Conservation (phyloP, 2,797 vertebrate species). For the Molossus alvarezi region DNA sequence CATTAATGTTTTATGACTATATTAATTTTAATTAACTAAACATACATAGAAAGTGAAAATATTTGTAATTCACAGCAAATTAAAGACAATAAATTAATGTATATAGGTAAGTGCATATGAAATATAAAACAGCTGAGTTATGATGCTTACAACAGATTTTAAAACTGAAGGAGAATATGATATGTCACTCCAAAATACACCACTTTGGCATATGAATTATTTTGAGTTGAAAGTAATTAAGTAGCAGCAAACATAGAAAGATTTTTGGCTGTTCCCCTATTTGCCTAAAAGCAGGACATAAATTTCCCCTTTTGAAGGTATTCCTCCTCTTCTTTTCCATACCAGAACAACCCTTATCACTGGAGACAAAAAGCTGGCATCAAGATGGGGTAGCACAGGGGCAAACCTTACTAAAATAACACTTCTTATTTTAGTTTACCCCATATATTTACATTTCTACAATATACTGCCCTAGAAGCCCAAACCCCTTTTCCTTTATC, state of each 20-base stretch:
- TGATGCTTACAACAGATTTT: slow-evolving; percentile 8
- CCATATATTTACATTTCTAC: background rate
- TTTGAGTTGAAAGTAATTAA: slow-evolving; percentile 32
- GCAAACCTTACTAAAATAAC: slow-evolving; percentile 14
- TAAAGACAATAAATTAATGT: slow-evolving; percentile 12
- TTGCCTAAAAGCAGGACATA: background rate
- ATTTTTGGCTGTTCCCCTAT: background rate
- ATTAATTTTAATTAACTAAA: slow-evolving; percentile 47
- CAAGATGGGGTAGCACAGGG: background rate
- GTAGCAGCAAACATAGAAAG: background rate
- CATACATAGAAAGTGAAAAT: slow-evolving; percentile 7
- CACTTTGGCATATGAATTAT: background rate
- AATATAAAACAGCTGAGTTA: background rate
- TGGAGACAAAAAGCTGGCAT: slow-evolving; percentile 40
- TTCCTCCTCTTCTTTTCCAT: background rate
- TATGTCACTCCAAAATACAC: background rate
- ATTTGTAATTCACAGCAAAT: background rate
- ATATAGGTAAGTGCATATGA: background rate
- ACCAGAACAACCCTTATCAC: background rate
- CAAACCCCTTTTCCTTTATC: background rate
- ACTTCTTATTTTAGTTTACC: background rate
- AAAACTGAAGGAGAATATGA: background rate
- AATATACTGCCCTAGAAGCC: background rate
- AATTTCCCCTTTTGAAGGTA: background rate
- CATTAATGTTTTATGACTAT: background rate